These are phyloP conservation scores for Listrodromus nycthemerus DNA, from an alignment of 2,888 invertebrate species.

Conservation along the genomic window DNA sequence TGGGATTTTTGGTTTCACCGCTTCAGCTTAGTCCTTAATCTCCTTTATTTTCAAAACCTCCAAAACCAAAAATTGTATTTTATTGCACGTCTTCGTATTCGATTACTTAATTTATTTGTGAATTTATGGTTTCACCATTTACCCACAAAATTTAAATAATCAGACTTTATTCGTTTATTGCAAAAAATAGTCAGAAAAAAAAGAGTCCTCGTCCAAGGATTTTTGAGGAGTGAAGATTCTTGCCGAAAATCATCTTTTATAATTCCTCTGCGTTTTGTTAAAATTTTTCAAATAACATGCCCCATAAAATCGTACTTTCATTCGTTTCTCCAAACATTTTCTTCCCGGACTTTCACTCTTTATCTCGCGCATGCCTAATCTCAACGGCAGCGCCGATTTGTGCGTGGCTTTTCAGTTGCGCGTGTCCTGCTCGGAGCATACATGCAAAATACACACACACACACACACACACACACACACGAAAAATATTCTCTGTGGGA, in stretches of 20 bases:
- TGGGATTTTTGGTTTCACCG: too few relatives aligned
- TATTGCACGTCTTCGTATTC: too few relatives aligned
- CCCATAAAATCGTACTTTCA: not conserved
- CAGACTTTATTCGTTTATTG: not conserved
- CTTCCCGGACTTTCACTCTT: constrained; percentile 13
- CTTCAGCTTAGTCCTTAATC: too few relatives aligned
- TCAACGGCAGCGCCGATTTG: not conserved
- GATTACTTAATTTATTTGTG: too few relatives aligned
- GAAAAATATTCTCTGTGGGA: constrained; percentile 23
- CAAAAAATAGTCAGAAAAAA: not conserved
- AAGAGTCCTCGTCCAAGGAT: not conserved
- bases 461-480: constrained; percentile 5
- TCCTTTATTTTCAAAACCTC: too few relatives aligned
- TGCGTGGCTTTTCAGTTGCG: not conserved
- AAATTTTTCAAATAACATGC: not conserved
- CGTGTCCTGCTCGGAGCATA: not conserved
- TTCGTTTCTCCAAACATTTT: not conserved
- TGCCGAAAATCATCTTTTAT: not conserved
- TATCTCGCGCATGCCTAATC: constrained; percentile 17
- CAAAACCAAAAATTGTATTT: too few relatives aligned
- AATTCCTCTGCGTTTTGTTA: not conserved
- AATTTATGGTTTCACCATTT: not conserved
- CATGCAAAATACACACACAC: not conserved
- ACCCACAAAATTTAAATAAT: not conserved
- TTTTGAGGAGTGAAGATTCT: not conserved